These are phyloP conservation scores for Girardia tigrina DNA, from an alignment of 2,888 invertebrate species.

Conservation along the genomic window DNA sequence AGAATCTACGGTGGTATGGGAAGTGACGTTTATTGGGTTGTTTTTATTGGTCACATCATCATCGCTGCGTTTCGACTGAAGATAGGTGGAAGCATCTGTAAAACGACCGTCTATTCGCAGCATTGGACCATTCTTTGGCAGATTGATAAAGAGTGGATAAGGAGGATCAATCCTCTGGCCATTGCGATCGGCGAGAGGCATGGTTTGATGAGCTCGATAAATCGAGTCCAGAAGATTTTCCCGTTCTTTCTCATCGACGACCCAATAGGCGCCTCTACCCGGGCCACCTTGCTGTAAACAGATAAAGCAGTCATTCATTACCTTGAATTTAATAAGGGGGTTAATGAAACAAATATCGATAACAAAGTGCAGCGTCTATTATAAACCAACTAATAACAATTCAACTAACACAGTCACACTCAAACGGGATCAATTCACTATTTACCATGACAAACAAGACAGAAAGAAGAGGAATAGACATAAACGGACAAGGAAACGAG, in stretches of 20 bases:
- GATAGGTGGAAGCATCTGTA: background rate
- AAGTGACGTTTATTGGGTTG: too few species aligned
- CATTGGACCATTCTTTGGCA: background rate
- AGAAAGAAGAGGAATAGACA: too few species aligned
- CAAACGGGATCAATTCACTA: too few species aligned
- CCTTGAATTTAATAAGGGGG: too few species aligned
- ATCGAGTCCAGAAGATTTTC: slow-evolving; percentile 25
- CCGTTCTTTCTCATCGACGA: slow-evolving; percentile 25
- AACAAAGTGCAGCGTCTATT: background rate
- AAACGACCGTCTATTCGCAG: background rate
- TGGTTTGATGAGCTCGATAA: slow-evolving; percentile 16
- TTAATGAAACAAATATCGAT: background rate
- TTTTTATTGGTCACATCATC: background rate
- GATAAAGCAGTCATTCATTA: background rate
- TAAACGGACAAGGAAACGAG: too few species aligned
- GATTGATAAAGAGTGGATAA: background rate
- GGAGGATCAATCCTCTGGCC: slow-evolving; percentile 11
- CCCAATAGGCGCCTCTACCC: slow-evolving; percentile 32
- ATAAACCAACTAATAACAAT: slow-evolving; percentile 5
- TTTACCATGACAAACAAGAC: too few species aligned
- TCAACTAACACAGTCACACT: too few species aligned
- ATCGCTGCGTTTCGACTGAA: slow-evolving; percentile 3
- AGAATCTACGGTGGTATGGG: too few species aligned
- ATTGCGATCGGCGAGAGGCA: background rate
- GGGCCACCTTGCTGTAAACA: slow-evolving; percentile 24